Conservation (phyloP, 2,797 vertebrate species). For the Parauchenoglanis ngamensis region DNA sequence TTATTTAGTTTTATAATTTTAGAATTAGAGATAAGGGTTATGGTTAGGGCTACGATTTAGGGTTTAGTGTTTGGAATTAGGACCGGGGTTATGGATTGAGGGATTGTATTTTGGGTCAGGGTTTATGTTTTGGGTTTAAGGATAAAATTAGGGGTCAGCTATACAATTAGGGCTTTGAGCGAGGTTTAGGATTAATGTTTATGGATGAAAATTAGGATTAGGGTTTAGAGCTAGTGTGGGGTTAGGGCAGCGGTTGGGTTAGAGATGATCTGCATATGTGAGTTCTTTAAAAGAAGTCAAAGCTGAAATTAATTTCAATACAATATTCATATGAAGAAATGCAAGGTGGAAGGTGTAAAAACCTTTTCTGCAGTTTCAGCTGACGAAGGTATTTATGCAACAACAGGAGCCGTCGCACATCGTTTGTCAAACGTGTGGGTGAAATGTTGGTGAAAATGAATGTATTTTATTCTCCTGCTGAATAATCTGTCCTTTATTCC, state of each 20-base stretch:
- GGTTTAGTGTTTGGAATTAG: too few species aligned
- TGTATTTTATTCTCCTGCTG: conserved; percentile 50
- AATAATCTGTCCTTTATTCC: conserved; percentile 59
- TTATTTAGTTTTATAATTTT: neutral
- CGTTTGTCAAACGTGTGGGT: conserved; percentile 52
- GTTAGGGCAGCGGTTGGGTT: neutral
- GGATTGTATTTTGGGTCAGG: neutral
- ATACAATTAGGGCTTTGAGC: neutral
- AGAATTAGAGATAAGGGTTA: neutral
- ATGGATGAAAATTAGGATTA: neutral
- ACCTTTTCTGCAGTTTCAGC: conserved; percentile 37
- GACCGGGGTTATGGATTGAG: too few species aligned
- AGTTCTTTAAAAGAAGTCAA: neutral
- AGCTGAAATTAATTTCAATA: neutral
- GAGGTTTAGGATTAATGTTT: neutral
- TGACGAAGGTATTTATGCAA: conserved; percentile 49
- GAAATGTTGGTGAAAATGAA: conserved; percentile 51
- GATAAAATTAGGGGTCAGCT: neutral
- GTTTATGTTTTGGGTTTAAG: neutral
- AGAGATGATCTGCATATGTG: neutral
- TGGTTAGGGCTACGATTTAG: neutral
- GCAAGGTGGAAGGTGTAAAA: conserved; percentile 36
- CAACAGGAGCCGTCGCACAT: conserved; percentile 20
- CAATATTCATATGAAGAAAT: neutral
- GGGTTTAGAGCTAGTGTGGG: too few species aligned